Evolutionary conservation across 2,888 invertebrate species (phyloP), one percentile per base, ranked within the genome.

Genomic region (Caenorhabditis wallacei): DNA sequence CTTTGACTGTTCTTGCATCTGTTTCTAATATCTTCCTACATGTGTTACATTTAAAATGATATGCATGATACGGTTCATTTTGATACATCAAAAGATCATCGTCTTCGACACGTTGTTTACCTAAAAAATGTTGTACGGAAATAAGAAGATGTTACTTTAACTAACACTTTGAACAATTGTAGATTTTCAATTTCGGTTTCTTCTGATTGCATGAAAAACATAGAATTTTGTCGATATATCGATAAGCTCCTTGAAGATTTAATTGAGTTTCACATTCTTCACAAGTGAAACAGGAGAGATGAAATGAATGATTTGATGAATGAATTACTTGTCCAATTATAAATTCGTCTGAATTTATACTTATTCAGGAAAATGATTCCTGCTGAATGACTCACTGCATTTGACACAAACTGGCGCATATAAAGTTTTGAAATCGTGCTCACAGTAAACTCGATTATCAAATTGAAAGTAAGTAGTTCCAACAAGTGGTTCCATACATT

Each of bases 391-490:
- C 87, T 46, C n/a, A 87, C 87, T 71, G 70, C 87, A 87, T 69
- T 74, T 80, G 0, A 63, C 54, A 61, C 87, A 87, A n/a, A 87
- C 68, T n/a, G 87, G 86, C 10, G 86, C 84, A 48, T 84, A 87
- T 0, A 85, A 68, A 1, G 71, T 74, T n/a, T 82, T 69, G 61
- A 85, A 87, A 43, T 87, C 87, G 61, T 86, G 86, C 40, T 86
- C 80, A 57, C 87, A 87, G 37, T 87, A 87, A 30, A 85, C 46
- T 20, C 85, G 64, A 0, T 97, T 98, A 93, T 98, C 98, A 93
- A 98, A 99, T 92, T 98, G 98, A 93, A 97, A 99, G 93, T 98
- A 99, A 56, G 97, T 95, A 71, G 97, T 97, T 92, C 98, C 98
- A 82, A 96, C 96, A 92, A 99, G 98, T 59, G 96, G 95, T 76